phyloP scores from a whole-genome alignment of 1,140 invertebrate genomes.

The Laupala kohalensis region DNA sequence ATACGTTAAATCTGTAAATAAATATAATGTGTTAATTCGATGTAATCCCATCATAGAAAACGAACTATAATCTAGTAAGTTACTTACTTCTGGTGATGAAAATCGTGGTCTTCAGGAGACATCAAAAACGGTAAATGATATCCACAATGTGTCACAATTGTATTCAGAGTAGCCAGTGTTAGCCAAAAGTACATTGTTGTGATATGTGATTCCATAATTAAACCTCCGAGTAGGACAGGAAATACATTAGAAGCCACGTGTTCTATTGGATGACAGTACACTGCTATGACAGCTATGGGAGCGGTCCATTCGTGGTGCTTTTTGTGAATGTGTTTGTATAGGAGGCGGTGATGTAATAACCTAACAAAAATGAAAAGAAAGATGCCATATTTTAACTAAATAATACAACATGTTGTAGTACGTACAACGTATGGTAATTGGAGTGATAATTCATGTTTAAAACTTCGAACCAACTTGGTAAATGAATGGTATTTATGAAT shows the following conservation, averaged over 20 bases:
- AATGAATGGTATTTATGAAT: too few relatives aligned
- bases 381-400: too few relatives aligned
- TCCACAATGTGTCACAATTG: slow-evolving; percentile 74
- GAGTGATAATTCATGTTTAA: too few relatives aligned
- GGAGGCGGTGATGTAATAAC: slow-evolving; percentile 54
- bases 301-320: slow-evolving; percentile 76
- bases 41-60: too few relatives aligned
- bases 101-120: slow-evolving; percentile 80
- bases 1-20: too few relatives aligned
- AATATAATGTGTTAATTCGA: too few relatives aligned
- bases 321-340: slow-evolving; percentile 79
- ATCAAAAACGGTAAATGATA: slow-evolving; percentile 81
- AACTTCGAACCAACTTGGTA: too few relatives aligned
- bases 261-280: slow-evolving; percentile 80
- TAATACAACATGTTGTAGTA: too few relatives aligned
- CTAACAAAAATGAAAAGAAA: slow-evolving; percentile 35
- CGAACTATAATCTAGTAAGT: too few relatives aligned
- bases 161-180: slow-evolving; percentile 60
- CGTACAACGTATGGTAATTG: too few relatives aligned
- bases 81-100: slow-evolving; percentile 77
- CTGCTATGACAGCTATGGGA: slow-evolving; percentile 64
- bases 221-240: slow-evolving; percentile 65
- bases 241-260: slow-evolving; percentile 72
- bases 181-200: slow-evolving; percentile 76
- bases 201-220: slow-evolving; percentile 69